Evolutionary conservation across 2,797 vertebrate genomes (phyloP), one percentile per base, ranked within the genome.

Genomic region (Oreonectes daqikongensis): DNA sequence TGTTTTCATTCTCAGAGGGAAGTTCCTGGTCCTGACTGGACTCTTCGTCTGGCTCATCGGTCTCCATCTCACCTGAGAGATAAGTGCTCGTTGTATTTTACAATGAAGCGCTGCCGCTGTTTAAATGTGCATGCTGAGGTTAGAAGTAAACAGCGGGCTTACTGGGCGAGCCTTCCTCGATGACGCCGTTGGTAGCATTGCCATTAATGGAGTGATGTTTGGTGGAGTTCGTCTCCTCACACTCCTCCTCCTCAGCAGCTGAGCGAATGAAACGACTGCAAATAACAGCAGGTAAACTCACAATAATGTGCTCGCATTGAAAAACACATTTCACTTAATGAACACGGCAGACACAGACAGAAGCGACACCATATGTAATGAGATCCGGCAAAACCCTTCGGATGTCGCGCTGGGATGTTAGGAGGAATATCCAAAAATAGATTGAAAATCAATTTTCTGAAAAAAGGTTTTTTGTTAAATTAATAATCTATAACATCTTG

Each of bases 1-100:
- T 99, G 86, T 97, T 97, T 86, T 99, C 97, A 57, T 97, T 98
- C 88, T 99, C 97, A 0, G 97, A 99, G 55, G 97, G 97, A 84
- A 99, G 94, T 82, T 99, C 97, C 87, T 99, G 96, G 93, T 98
- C 97, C 89, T 99, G 97, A 77, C 97, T 99, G 71, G 96, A 98
- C 87, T 99, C 97, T 18, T 99, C 97, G 69, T 99, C 97, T 88
- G 95, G 96, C 81, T 99, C 97, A 75, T 99, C 97, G 0, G 97
- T 99, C 89, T 99, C 97, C 97, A 98, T 99, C 91, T 98, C 96
- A 87, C 96, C 97, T 99, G 81, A 5, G 42, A 60, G 55, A 40
- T 22, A 26, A 61, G 12, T 2, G 18, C 40, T 42, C 40, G 3
- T 42, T 12, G 40, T 42, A 42, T 14, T 42, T 42, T 12, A 42